These are phyloP conservation scores for Orbicella faveolata DNA, from an alignment of 64 coral and sea anemone species.

Conservation along the genomic window DNA sequence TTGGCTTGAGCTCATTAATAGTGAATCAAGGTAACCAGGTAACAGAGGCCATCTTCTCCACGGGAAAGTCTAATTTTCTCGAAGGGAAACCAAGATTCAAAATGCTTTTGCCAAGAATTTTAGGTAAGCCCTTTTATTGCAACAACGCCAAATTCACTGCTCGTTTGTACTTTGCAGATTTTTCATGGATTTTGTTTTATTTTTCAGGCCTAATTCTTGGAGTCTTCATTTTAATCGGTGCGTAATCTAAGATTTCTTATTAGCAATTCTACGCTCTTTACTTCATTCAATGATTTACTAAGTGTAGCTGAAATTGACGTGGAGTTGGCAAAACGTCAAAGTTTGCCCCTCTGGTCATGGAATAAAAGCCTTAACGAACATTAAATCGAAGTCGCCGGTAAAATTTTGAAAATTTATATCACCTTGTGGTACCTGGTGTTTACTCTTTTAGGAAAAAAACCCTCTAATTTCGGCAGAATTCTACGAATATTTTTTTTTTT, in stretches of 20 bases:
- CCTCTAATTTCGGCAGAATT: background rate
- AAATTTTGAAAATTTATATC: background rate
- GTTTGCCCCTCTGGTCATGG: background rate
- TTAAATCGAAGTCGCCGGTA: background rate
- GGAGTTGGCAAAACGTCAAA: background rate
- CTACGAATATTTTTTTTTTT: no score
- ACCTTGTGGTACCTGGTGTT: background rate
- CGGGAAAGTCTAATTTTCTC: constrained; percentile 15
- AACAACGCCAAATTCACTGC: no score
- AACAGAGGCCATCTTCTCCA: background rate
- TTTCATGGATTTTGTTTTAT: background rate
- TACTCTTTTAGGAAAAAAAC: background rate
- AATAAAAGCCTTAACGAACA: background rate
- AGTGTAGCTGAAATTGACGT: background rate
- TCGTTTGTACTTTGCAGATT: background rate
- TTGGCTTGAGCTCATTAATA: constrained; percentile 29
- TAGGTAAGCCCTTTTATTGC: background rate
- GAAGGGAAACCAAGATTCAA: background rate
- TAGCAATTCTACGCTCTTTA: background rate
- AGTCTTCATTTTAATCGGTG: constrained; percentile 11
- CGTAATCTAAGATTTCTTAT: background rate
- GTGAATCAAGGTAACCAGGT: background rate
- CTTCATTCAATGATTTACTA: background rate
- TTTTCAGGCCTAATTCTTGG: background rate
- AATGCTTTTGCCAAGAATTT: constrained; percentile 21